phyloP scores from a whole-genome alignment of 64 coral and sea anemone species.

The Porites lutea region DNA sequence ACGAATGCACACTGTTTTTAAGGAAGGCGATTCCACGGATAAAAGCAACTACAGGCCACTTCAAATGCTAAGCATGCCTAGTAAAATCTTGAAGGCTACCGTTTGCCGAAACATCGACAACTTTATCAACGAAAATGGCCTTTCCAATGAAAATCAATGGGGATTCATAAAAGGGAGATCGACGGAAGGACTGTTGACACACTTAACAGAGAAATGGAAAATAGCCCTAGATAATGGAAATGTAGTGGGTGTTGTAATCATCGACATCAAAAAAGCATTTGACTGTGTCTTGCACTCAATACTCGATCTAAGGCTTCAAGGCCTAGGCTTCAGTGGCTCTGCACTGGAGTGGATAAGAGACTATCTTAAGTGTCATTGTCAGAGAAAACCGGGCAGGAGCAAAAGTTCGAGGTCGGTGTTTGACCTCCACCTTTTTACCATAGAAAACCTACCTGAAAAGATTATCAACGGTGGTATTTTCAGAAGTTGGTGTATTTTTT shows the following conservation, averaged over 20 bases:
- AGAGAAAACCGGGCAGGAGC: too few relatives aligned
- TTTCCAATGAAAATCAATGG: neutral
- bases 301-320: constrained; percentile 37
- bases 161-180: too few relatives aligned
- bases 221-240: neutral
- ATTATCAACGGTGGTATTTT: too few relatives aligned
- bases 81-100: neutral
- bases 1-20: constrained; percentile 1
- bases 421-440: too few relatives aligned
- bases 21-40: neutral
- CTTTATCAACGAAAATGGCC: neutral
- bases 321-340: neutral
- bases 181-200: too few relatives aligned
- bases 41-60: too few relatives aligned
- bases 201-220: neutral
- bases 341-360: constrained; percentile 29
- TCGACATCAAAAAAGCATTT: constrained; percentile 19
- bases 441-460: too few relatives aligned
- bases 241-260: constrained; percentile 17
- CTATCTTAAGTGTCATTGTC: too few relatives aligned
- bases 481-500: too few relatives aligned
- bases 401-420: too few relatives aligned
- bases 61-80: neutral
- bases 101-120: neutral
- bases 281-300: constrained; percentile 39